A percentile compares a stretch with the other conserved stretches of the same genome.
Conservation (phyloP, 2,888 invertebrate genomes). For the Leptopilina syphax region DNA sequence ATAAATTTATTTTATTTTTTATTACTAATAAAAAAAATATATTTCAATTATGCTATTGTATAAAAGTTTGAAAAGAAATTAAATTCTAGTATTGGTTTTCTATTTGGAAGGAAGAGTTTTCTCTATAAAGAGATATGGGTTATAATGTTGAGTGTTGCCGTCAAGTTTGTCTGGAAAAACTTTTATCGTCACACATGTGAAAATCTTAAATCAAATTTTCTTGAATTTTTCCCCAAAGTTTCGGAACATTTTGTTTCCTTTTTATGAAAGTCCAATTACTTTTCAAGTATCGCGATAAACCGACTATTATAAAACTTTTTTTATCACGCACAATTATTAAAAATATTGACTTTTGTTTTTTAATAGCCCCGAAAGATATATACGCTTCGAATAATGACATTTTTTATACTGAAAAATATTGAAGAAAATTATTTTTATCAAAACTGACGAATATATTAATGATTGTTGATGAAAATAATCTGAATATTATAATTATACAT, state of each 20-base stretch:
- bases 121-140: not conserved
- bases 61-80: too few relatives aligned
- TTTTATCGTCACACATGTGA: conserved; percentile 1
- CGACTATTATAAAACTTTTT: not conserved
- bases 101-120: not conserved
- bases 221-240: conserved; percentile 4
- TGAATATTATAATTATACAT: too few relatives aligned
- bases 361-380: too few relatives aligned
- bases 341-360: not conserved
- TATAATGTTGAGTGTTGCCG: conserved; percentile 6
- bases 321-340: not conserved
- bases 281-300: not conserved
- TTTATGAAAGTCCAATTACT: not conserved
- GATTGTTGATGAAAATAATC: too few relatives aligned
- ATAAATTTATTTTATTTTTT: too few relatives aligned
- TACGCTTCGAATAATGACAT: too few relatives aligned
- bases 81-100: not conserved
- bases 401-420: too few relatives aligned
- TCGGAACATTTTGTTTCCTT: not conserved
- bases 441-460: too few relatives aligned
- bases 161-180: conserved; percentile 19
- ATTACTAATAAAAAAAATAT: too few relatives aligned
- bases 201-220: not conserved
- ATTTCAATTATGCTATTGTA: too few relatives aligned
- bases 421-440: too few relatives aligned